phyloP scores from a whole-genome alignment of 1,140 invertebrate species.

The Aphis craccivora region DNA sequence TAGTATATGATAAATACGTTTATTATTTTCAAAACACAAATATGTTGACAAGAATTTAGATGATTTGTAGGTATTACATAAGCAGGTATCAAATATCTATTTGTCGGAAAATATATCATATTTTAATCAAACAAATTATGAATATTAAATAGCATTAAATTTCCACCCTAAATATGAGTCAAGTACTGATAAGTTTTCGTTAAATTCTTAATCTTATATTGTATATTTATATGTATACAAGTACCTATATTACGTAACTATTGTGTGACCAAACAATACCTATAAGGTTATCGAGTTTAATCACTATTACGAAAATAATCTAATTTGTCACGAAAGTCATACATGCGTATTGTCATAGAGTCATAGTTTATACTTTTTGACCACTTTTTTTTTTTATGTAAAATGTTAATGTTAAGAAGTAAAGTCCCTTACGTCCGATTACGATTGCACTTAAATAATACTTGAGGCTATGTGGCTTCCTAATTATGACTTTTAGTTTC shows the following conservation, averaged over 20 bases:
- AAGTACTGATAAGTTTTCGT: neutral
- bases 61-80: neutral
- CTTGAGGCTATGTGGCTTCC: neutral
- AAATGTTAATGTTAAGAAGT: neutral
- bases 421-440: neutral
- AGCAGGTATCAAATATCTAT: neutral
- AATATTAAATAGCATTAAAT: neutral
- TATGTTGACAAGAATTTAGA: neutral
- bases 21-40: neutral
- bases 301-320: neutral
- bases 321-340: neutral
- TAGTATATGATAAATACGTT: neutral
- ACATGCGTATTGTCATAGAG: neutral
- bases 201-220: neutral
- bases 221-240: neutral
- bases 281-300: slow-evolving; percentile 7
- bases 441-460: neutral
- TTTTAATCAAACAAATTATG: no score
- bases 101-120: neutral
- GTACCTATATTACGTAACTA: neutral
- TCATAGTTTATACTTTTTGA: neutral
- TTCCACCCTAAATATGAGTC: neutral
- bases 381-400: neutral
- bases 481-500: slow-evolving; percentile 15
- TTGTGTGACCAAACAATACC: neutral